Evolutionary conservation across 1,140 invertebrate genomes (phyloP).

Genomic region (roundworm (Caenorhabditis elegans)): WBcel235 BX284605.5:1025501-1026000

Average conservation of each 20-base stretch:
- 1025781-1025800: no score
- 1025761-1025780: constrained; percentile 18
- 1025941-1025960: constrained; percentile 19
- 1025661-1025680: constrained; percentile 29
- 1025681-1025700: constrained; percentile 21
- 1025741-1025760: constrained; percentile 37
- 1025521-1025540: no score
- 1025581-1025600: not conserved
- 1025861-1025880: constrained; percentile 17
- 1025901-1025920: constrained; percentile 35
- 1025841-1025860: not conserved
- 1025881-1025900: constrained; percentile 42
- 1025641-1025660: not conserved
- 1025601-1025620: not conserved
- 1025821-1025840: constrained; percentile 24
- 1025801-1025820: constrained; percentile 42
- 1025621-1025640: constrained; percentile 23
- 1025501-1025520: no score
- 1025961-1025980: constrained; percentile 35
- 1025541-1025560: no score
- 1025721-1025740: constrained; percentile 41
- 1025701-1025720: constrained; percentile 33
- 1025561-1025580: no score
- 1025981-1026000: constrained; percentile 41
- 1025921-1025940: constrained; percentile 26